phyloP scores from a whole-genome alignment of 2,113 vertebrate species.

The Pipra filicauda region DNA sequence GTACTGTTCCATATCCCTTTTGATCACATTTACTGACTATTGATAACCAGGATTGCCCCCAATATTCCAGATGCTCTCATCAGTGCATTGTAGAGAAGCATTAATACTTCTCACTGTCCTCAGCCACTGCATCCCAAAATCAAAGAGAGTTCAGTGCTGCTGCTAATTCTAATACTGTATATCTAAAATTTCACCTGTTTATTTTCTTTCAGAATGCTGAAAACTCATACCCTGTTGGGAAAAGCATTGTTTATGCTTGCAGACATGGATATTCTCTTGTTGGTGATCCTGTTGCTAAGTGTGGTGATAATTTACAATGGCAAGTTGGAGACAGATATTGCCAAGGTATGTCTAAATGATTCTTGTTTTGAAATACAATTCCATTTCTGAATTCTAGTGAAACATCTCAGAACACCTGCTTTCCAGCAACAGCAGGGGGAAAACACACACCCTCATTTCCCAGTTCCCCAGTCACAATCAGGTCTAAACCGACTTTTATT shows the following conservation, averaged over 20 bases:
- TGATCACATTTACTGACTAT: background rate
- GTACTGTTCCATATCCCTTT: background rate
- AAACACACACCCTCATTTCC: background rate
- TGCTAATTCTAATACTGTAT: background rate
- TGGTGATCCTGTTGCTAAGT: conserved; percentile 80
- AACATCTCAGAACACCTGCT: background rate
- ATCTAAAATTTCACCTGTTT: background rate
- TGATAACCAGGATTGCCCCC: background rate
- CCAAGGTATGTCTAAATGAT: conserved; percentile 75
- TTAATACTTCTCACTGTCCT: background rate
- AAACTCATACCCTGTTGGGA: conserved; percentile 76
- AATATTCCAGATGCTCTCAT: background rate
- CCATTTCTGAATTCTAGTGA: background rate
- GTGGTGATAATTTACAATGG: conserved; percentile 81
- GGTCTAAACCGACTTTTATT: background rate
- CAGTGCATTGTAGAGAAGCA: background rate
- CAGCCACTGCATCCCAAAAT: background rate
- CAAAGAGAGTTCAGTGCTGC: background rate
- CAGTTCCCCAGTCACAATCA: background rate
- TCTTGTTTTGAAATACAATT: background rate
- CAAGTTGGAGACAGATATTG: conserved; percentile 72
- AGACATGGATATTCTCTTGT: conserved; percentile 75
- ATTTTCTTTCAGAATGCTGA: conserved; percentile 66
- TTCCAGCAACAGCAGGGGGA: background rate
- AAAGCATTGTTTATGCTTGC: conserved; percentile 83